Evolutionary conservation across 2,888 invertebrate species (phyloP), one percentile per base, ranked within the genome.

Genomic region (Cistogaster globosa): DNA sequence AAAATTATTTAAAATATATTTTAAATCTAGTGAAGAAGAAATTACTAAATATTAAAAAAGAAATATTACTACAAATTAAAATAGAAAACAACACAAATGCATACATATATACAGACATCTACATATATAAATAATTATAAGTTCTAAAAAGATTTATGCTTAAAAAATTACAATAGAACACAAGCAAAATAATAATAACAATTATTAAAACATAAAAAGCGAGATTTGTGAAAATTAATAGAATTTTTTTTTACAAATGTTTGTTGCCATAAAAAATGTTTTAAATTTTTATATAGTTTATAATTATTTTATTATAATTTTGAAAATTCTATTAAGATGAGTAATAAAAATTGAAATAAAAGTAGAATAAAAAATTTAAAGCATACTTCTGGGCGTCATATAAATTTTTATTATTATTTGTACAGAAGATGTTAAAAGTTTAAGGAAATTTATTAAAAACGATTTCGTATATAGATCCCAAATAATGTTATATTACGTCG

Each of bases 191-290:
- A 51, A 18, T 20, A 51, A 69, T n/a, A 45, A 26, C 32, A 55
- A 69, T 53, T 67, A 0, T 11, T 22, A 38, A 20, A 16, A 20
- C 42, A 42, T 38, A 48, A 48, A 62, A 53, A 53, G 22, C 14
- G 45, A 71, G 58, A 76, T 67, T 68, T 77, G 68, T 60, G 58
- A 68, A 68, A 60, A 77, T 51, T 60, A 68, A 68, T 60, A 60
- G 20, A 48, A 38, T 63, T 18, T 60, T 20, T 26, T 26, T 60
- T 68, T 53, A 18, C 26, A 12, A 51, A 77, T 60, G 57, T 8
- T 32, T 42, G 42, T 38, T 76, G 12, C 7, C 2, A 68, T 16
- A 16, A 14, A 0, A 76, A 58, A 48, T 51, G 18, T 67, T 12
- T 11, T 5, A 16, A 5, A 45, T 16, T 45, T 45, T 12, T 45